Conservation (phyloP, 2,797 vertebrate species). For the Crotalus adamanteus region DNA sequence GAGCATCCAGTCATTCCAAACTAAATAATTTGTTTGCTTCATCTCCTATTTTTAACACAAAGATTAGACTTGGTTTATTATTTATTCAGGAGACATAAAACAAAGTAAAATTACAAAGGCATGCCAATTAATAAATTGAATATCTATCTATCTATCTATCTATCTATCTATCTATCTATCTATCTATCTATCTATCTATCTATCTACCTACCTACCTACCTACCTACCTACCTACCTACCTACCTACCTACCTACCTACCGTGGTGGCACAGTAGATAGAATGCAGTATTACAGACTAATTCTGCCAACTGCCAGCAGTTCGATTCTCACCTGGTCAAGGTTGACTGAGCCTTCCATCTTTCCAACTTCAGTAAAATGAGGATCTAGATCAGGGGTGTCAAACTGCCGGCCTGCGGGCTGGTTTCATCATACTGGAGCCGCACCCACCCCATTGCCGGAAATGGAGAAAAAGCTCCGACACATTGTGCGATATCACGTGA, state of each 20-base stretch:
- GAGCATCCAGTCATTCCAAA: neutral
- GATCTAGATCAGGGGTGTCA: neutral
- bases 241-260: too few relatives aligned
- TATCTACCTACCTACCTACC: neutral
- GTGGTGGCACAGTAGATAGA: too few relatives aligned
- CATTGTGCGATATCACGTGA: too few relatives aligned
- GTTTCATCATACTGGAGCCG: too few relatives aligned
- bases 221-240: too few relatives aligned
- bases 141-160: neutral
- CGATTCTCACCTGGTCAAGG: neutral
- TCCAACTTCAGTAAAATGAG: neutral
- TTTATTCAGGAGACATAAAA: constrained; percentile 18
- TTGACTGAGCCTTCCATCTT: neutral
- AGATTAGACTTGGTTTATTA: neutral
- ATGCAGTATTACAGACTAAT: too few relatives aligned
- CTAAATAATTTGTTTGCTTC: constrained; percentile 4
- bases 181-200: neutral
- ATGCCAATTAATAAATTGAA: neutral
- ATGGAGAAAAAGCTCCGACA: too few relatives aligned
- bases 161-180: neutral
- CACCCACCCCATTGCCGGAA: too few relatives aligned
- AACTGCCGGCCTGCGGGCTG: too few relatives aligned
- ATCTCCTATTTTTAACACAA: constrained; percentile 8
- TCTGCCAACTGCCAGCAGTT: neutral
- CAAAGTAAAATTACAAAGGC: neutral